Percentiles rank a stretch among this genome's conserved stretches.
Evolutionary conservation across 2,797 vertebrate species (phyloP).

Genomic region (Corythornis leucogaster): DNA sequence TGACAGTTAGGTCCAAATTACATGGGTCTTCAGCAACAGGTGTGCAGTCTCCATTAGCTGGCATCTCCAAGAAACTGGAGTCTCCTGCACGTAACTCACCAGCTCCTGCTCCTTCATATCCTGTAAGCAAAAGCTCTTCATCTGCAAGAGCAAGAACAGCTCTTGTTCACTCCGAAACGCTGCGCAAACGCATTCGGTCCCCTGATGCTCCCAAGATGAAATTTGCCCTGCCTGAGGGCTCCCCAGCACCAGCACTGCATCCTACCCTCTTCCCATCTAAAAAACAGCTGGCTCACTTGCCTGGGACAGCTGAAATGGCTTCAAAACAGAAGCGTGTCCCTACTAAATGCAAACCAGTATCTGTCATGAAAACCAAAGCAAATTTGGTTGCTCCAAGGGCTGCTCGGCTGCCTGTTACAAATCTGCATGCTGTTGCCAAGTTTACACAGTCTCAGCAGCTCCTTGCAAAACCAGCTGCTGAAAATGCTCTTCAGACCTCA

Average conservation of each 20-base stretch:
- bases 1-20: conserved; percentile 30
- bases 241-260: background rate
- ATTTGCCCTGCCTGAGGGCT: background rate
- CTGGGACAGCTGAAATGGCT: background rate
- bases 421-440: conserved; percentile 40
- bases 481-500: background rate
- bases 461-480: conserved; percentile 46
- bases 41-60: conserved; percentile 15
- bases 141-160: background rate
- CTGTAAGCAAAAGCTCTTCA: conserved; percentile 26
- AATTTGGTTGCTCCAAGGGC: conserved; percentile 49
- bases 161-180: conserved; percentile 71
- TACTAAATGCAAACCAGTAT: conserved; percentile 4
- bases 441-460: conserved; percentile 56
- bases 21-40: background rate
- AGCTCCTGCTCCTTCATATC: background rate
- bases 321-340: conserved; percentile 41
- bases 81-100: background rate
- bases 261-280: background rate
- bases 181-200: conserved; percentile 82
- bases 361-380: background rate
- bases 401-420: conserved; percentile 70
- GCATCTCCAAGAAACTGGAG: conserved; percentile 50
- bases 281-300: background rate
- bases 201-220: conserved; percentile 63